Evolutionary conservation across 1,140 invertebrate genomes (phyloP).

Genomic region (Bilobella aurantiaca): DNA sequence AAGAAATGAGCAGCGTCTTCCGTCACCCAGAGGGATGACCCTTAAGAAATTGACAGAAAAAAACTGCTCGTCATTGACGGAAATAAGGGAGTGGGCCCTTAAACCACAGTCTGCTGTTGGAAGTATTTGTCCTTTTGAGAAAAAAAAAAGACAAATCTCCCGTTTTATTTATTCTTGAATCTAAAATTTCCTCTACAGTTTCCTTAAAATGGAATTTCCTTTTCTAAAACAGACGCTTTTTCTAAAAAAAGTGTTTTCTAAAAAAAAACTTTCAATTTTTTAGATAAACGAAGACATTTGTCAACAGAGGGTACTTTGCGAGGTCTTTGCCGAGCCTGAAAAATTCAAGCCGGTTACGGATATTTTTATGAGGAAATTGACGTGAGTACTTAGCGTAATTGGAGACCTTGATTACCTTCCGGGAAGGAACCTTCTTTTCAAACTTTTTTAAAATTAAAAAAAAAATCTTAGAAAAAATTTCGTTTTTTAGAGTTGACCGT

Average conservation of each 20-base stretch:
- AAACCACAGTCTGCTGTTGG: no score
- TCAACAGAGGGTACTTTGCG: constrained; percentile 37
- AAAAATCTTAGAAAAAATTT: background rate
- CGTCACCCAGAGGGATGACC: no score
- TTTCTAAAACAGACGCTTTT: background rate
- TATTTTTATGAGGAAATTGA: constrained; percentile 36
- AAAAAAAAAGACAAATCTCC: constrained; percentile 5
- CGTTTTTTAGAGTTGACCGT: constrained; percentile 28
- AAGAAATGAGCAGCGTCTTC: no score
- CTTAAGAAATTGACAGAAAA: no score
- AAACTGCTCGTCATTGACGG: no score
- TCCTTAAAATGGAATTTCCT: background rate
- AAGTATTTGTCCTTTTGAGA: no score
- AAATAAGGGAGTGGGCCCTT: no score
- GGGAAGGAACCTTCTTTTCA: no score
- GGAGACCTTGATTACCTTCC: background rate
- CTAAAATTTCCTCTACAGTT: background rate
- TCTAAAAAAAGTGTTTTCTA: background rate
- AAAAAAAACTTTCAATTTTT: background rate
- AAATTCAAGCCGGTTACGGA: constrained; percentile 37
- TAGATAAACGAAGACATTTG: constrained; percentile 37
- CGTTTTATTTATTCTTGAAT: background rate
- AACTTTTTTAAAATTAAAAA: no score
- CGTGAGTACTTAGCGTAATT: constrained; percentile 23
- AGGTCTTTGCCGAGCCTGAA: constrained; percentile 36